Base-by-base conservation (phyloP, 1,140 invertebrate genomes). In the Pseudachorutes palmiensis region DNA sequence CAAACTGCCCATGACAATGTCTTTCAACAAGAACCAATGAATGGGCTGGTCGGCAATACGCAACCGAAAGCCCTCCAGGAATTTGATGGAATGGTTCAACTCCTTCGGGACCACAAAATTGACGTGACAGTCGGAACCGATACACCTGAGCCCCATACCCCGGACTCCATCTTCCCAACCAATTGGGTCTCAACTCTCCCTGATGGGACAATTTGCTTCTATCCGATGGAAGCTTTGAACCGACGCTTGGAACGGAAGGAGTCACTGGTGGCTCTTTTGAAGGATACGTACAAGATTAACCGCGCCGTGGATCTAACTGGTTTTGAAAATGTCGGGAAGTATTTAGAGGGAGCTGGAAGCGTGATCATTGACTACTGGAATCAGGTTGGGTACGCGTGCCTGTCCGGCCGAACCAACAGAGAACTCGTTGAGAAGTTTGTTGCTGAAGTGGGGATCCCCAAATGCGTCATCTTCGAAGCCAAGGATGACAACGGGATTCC, bases 111-210 rank as follows among this genome's bases (percentile, higher is more conserved):
- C 1, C 41, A 66, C 31, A 66, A 61, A 16, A 61, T 75, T 19
- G 19, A 67, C 14, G 64, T 73, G n/a, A 33, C 58, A 22, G 68
- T 75, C 1, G 45, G 71, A 2, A 22, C 70, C 12, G 74, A 75
- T 33, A 66, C 57, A 9, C 16, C 32, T 9, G 48, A 57, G 1
- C 70, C 73, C 9, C 22, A 62, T 3, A 73, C 72, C 5, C 63
- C 74, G 2, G 71, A 74, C 66, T 68, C 73, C 1, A 58, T 74
- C n/a, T 75, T 73, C 41, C 74, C 74, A 1, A 75, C 74, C 36
- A 75, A 75, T 62, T 74, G 73, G 73, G 64, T 74, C 36, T 66
- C 69, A 2, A 66, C 33, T 45, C 71, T 71, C 59, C 31, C 49
- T 0, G 57, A 58, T 2, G 69, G 67, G 1, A 70, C 62, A 9